Base-by-base conservation (phyloP, 2,888 invertebrate species). In the Dermolepida albohirtum region DNA sequence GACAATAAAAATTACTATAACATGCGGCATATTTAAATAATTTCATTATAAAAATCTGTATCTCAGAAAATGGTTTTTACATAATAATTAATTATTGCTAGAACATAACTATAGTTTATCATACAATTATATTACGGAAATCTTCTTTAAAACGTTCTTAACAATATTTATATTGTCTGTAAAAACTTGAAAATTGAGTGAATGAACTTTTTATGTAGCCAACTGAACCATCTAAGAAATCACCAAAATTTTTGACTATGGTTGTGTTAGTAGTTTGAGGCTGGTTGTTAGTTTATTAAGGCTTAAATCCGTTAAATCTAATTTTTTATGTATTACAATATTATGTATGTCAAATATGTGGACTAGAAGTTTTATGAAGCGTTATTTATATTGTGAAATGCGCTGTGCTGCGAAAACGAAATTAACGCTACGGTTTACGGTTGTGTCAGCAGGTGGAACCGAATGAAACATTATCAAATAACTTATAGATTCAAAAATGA, bases 401-500 rank as follows among this genome's bases (percentile, higher is more conserved):
- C 51, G 51, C 52, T 62, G 39, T 41, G 47, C 49, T 41, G 55
- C 40, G 74, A 77, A 77, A 72, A 78, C 75, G 76, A 77, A 62
- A 67, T 69, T 64, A 68, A 47, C 66, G 76, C 77, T 74, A 75
- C 75, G 75, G 74, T 75, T 77, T 73, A 73, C 74, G 74, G 75
- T 78, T 75, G 76, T 79, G 79, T 79, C 79, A 80, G 80, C 81
- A 81, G 82, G 82, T 81, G 82, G 80, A 81, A 78, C 78, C 76
- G 74, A 75, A 74, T 78, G 78, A 79, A 76, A 76, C 74, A 75
- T 74, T 73, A 73, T 72, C 70, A 62, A 69, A 70, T 69, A 71
- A 71, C 73, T 73, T 85, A 85, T 84, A 83, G 82, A 83, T 85
- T 81, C 74, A 49, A 78, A 75, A 73, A 80, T 79, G 77, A 69